These are phyloP conservation scores for Onychostruthus taczanowskii DNA, from an alignment of 2,113 vertebrate species.

Conservation along the genomic window DNA sequence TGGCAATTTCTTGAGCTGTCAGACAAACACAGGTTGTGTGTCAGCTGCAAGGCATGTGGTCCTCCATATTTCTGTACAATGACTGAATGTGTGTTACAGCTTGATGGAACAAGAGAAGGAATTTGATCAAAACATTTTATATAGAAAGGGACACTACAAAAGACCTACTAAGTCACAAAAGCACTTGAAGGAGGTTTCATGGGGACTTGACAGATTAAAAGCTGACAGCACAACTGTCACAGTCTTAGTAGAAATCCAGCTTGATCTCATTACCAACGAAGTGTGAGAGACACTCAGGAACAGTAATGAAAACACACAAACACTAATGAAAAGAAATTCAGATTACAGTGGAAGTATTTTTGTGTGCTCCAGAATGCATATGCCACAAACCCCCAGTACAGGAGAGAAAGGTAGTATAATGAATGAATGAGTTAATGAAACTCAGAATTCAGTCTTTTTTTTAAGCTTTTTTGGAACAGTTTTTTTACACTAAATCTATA, in stretches of 20 bases:
- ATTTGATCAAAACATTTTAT: conserved; percentile 19
- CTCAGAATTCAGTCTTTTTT: neutral
- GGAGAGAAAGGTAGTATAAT: neutral
- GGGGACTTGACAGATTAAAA: conserved; percentile 10
- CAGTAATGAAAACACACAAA: neutral
- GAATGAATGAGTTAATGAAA: neutral
- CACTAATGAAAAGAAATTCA: neutral
- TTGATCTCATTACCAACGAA: conserved; percentile 43
- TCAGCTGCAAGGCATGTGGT: neutral
- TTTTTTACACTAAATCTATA: neutral
- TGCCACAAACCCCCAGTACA: neutral
- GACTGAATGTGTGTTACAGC: neutral
- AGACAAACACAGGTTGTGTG: neutral
- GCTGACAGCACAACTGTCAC: neutral
- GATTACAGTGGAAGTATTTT: neutral
- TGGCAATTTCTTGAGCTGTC: neutral
- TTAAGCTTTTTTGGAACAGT: neutral
- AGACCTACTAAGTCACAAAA: neutral
- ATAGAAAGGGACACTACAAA: neutral
- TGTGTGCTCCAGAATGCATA: neutral
- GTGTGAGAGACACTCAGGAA: neutral
- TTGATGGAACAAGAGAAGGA: neutral
- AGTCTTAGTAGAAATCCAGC: neutral
- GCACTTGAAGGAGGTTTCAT: neutral
- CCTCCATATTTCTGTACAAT: neutral